phyloP scores from a whole-genome alignment of 2,888 invertebrate genomes.

The Bibio marci region DNA sequence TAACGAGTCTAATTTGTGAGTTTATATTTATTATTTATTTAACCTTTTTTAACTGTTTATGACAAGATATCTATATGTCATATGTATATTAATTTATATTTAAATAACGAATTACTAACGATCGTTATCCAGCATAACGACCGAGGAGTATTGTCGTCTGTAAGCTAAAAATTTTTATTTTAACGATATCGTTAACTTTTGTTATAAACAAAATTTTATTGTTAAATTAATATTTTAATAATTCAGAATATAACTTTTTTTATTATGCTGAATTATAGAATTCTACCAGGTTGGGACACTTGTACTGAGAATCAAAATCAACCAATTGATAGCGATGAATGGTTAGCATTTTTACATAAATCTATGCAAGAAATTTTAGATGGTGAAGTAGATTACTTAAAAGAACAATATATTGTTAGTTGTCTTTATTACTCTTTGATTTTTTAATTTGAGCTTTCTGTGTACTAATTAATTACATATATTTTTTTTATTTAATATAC shows the following conservation, averaged over 20 bases:
- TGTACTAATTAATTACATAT: background rate
- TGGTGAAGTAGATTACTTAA: slow-evolving; percentile 57
- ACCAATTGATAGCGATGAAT: slow-evolving; percentile 70
- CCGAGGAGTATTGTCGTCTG: no score
- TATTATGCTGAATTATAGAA: no score
- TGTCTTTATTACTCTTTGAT: slow-evolving; percentile 10
- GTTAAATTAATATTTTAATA: background rate
- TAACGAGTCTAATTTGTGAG: no score
- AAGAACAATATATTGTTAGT: slow-evolving; percentile 47
- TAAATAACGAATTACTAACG: no score
- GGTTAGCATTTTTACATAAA: slow-evolving; percentile 66
- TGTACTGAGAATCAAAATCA: slow-evolving; percentile 38
- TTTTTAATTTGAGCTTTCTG: background rate
- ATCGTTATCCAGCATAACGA: no score
- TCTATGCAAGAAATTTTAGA: slow-evolving; percentile 69
- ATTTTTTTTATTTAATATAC: slow-evolving; percentile 9
- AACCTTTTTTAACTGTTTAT: no score
- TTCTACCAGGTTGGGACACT: background rate
- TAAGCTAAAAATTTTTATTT: no score
- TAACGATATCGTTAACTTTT: background rate
- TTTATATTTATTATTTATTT: no score
- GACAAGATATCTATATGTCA: no score
- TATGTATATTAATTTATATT: no score
- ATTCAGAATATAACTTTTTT: no score
- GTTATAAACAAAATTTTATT: background rate